These are phyloP conservation scores for Naso thynnoides DNA, from an alignment of 2,797 vertebrate genomes.

Conservation along the genomic window DNA sequence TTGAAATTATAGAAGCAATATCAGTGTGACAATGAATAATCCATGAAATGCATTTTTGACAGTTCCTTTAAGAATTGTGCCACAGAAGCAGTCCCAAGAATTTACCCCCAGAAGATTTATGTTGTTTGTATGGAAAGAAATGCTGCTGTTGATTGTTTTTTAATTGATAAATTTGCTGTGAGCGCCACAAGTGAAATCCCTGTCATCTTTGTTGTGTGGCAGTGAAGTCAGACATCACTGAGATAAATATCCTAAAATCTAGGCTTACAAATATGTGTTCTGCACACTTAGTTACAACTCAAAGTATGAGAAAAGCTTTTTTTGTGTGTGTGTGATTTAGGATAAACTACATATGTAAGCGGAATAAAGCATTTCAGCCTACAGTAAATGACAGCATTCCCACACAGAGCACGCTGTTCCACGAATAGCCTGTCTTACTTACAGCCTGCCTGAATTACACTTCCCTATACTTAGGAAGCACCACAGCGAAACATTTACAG, in stretches of 20 bases:
- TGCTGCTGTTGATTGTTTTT: not conserved
- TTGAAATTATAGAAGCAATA: not conserved
- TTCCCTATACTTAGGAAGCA: slow-evolving; percentile 22
- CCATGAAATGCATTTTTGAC: not conserved
- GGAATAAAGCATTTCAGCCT: not conserved
- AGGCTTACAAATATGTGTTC: not conserved
- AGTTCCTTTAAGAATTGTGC: not conserved
- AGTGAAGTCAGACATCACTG: not conserved
- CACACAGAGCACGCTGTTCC: slow-evolving; percentile 32
- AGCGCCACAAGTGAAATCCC: not conserved
- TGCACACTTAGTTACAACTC: not conserved
- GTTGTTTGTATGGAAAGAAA: not conserved
- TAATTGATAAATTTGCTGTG: not conserved
- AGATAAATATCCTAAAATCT: not conserved
- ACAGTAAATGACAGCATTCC: slow-evolving; percentile 12
- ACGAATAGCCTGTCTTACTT: slow-evolving; percentile 57
- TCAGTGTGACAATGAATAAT: not conserved
- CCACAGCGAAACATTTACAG: slow-evolving; percentile 10
- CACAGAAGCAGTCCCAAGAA: not conserved
- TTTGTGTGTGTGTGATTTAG: not conserved
- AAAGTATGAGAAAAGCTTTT: not conserved
- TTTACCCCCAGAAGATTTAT: not conserved
- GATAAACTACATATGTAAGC: not conserved
- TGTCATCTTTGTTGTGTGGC: not conserved
- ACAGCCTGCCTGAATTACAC: slow-evolving; percentile 40